A percentile compares a stretch with the other conserved stretches of the same genome.
phyloP scores from a whole-genome alignment of 2,888 invertebrate genomes.

The Chalcosyrphus nemorum region DNA sequence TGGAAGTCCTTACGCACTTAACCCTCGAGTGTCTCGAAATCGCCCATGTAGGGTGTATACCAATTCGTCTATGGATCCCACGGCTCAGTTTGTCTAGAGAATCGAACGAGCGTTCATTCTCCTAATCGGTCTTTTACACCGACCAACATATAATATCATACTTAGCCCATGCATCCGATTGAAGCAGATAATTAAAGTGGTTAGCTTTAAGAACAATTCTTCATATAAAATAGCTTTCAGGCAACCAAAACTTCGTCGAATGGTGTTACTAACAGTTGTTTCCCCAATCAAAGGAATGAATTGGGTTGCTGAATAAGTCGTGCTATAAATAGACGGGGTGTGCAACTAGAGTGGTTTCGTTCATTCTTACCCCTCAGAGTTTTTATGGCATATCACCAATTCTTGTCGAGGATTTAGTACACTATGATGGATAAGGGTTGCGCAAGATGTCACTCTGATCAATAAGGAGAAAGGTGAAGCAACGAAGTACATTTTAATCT shows the following conservation, averaged over 20 bases:
- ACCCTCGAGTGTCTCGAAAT: no score
- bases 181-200: neutral
- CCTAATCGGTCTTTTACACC: no score
- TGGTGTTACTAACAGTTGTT: neutral
- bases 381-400: neutral
- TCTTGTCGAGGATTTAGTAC: neutral
- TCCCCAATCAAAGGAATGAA: neutral
- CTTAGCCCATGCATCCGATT: no score
- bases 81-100: no score
- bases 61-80: no score
- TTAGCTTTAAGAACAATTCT: neutral
- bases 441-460: neutral
- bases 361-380: neutral
- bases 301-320: neutral
- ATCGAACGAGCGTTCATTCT: no score
- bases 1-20: no score
- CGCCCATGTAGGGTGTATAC: no score
- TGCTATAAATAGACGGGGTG: no score
- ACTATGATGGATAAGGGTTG: neutral
- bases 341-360: neutral
- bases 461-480: no score
- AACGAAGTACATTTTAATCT: no score
- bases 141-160: no score
- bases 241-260: neutral
- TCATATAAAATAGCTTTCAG: neutral